Evolutionary conservation across 1,140 invertebrate genomes (phyloP), one percentile per base, ranked within the genome.

Genomic region (Philotrypesis tridentata): DNA sequence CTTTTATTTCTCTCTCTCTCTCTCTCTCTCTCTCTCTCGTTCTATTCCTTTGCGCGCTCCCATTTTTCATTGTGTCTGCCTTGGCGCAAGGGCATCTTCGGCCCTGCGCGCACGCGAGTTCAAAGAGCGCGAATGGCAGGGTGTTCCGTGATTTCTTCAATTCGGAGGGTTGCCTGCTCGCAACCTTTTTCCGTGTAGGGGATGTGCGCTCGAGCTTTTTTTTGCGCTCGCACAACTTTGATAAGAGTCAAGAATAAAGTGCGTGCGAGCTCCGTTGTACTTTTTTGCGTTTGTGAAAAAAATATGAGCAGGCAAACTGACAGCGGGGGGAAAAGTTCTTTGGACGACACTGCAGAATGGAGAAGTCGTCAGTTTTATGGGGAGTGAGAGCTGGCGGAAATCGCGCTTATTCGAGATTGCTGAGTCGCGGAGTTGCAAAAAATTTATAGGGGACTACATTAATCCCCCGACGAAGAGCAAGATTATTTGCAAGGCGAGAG

Each of bases 121-220:
- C 29, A 31, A 70, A 37, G 33, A 70, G 68, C 33, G 48, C 21
- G 48, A 55, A n/a, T n/a, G n/a, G 17, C 21, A 17, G 68, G 31
- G 12, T 23, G 79, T 63, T 65, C 65, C 65, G 67, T 78, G 48
- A 82, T 82, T 77, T 72, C 80, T 82, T 77, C 40, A 82, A 82
- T 80, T 80, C 70, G 79, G 72, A n/a, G 71, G 29, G 40, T 37
- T 14, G 70, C 40, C 21, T 55, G 40, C 40, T 33, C 0, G 21
- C 1, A 29, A 29, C 25, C 55, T 60, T 29, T 43, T 60, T 74
- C 31, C 55, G 72, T 60, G 33, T n/a, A 9, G 33, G 33, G 33
- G 33, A 37, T 37, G 33, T 37, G 33, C 33, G 68, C 33, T 71
- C 68, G 6, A 27, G 1, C 60, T 37, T 37, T 17, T 48, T 68